Conservation (phyloP, 2,797 vertebrate genomes). For the Chloroceryle amazona region DNA sequence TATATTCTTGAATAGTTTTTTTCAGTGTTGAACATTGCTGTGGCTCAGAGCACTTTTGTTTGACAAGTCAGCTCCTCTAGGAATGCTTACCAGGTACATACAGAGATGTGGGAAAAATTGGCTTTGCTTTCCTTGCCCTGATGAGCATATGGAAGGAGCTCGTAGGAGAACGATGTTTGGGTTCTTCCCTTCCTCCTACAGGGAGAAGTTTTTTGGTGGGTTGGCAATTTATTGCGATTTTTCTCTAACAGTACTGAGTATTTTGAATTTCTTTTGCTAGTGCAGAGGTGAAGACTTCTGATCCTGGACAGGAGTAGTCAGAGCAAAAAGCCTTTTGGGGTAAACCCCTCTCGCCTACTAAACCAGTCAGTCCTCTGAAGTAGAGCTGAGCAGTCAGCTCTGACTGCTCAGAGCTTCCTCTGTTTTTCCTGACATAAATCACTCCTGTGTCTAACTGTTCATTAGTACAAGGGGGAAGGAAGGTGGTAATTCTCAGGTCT, state of each 20-base stretch:
- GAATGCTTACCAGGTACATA: neutral
- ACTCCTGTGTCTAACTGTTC: neutral
- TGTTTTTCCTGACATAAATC: neutral
- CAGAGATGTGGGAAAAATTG: neutral
- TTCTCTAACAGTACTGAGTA: neutral
- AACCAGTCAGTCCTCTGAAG: rapidly evolving
- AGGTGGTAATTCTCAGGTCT: conserved; percentile 4
- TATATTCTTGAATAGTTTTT: neutral
- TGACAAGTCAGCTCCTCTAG: neutral
- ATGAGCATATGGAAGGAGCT: neutral
- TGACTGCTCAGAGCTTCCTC: neutral
- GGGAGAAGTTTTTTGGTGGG: neutral
- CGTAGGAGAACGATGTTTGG: neutral
- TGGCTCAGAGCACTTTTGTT: neutral
- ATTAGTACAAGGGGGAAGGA: neutral
- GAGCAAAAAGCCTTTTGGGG: neutral
- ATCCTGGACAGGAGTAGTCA: neutral
- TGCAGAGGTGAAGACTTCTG: neutral
- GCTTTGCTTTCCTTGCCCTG: neutral
- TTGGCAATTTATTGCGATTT: neutral
- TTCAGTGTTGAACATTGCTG: neutral
- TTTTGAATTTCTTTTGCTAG: neutral
- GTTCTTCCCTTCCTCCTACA: neutral
- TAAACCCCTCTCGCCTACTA: neutral
- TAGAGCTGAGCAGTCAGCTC: neutral